These are phyloP conservation scores for Petaurus breviceps DNA, from an alignment of 2,113 vertebrate genomes.

Conservation along the genomic window DNA sequence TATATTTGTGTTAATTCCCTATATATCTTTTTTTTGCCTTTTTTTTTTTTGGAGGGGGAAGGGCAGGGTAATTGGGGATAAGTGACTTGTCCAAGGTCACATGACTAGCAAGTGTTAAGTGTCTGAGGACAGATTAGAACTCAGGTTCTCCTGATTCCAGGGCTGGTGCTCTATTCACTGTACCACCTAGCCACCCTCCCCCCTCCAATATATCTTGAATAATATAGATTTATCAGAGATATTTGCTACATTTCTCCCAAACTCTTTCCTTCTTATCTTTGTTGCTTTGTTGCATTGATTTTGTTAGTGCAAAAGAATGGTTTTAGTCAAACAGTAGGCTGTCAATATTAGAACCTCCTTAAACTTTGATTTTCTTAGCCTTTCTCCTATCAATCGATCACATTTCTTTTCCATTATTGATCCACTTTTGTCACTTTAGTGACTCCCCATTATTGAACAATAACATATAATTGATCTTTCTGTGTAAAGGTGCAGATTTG, in stretches of 20 bases:
- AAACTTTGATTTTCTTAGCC: neutral
- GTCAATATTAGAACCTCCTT: neutral
- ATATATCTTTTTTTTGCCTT: neutral
- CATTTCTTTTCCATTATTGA: constrained; percentile 23
- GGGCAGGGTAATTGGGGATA: too few relatives aligned
- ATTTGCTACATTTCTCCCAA: neutral
- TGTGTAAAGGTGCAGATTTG: neutral
- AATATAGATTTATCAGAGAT: neutral
- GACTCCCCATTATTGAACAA: neutral
- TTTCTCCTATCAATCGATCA: neutral
- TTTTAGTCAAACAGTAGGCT: neutral
- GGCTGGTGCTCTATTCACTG: too few relatives aligned
- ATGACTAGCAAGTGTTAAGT: too few relatives aligned
- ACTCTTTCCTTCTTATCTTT: neutral
- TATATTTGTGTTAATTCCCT: neutral
- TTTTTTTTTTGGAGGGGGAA: too few relatives aligned
- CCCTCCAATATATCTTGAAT: neutral
- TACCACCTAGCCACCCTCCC: too few relatives aligned
- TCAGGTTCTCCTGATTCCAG: too few relatives aligned
- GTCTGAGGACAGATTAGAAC: too few relatives aligned
- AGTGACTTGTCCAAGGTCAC: too few relatives aligned
- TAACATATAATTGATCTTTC: neutral
- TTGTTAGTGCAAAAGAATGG: too few relatives aligned
- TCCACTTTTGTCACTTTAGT: neutral
- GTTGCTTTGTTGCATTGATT: neutral